Evolutionary conservation across 2,113 vertebrate species (phyloP).

Genomic region (Beaufortia kweichowensis): DNA sequence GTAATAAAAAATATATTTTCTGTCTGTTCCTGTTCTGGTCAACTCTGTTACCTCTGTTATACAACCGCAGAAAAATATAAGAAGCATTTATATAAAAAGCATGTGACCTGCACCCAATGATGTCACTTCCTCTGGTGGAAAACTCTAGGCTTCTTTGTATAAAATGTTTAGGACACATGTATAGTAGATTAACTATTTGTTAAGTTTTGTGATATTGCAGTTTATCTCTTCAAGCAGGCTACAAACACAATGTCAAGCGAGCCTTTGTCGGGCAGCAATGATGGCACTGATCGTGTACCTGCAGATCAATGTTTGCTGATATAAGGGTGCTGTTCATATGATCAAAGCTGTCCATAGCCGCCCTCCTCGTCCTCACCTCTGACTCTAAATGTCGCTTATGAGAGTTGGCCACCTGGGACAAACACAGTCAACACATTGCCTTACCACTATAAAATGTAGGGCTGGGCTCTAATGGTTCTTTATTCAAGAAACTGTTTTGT

Average conservation of each 20-base stretch:
- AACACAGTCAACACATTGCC: constrained; percentile 9
- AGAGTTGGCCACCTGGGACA: constrained; percentile 79
- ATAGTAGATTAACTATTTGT: too few species aligned
- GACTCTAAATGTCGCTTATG: constrained; percentile 82
- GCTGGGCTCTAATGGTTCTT: background rate
- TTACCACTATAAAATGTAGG: background rate
- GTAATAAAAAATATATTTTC: too few species aligned
- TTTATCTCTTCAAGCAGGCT: too few species aligned
- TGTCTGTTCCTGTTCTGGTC: too few species aligned
- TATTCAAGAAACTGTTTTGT: background rate
- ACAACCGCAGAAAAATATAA: too few species aligned
- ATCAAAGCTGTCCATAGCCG: constrained; percentile 89
- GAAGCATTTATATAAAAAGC: too few species aligned
- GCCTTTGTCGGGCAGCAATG: background rate
- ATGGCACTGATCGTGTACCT: constrained; percentile 71
- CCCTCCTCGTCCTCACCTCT: constrained; percentile 81
- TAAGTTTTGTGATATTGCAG: too few species aligned
- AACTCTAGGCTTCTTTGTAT: too few species aligned
- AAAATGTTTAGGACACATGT: too few species aligned
- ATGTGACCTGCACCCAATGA: too few species aligned
- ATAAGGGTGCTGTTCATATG: constrained; percentile 89
- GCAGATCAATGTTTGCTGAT: constrained; percentile 84
- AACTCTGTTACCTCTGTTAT: too few species aligned
- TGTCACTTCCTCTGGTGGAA: too few species aligned
- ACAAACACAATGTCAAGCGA: background rate